Evolutionary conservation across 2,113 vertebrate genomes (phyloP), one percentile per base, ranked within the genome.

Genomic region (Ornithorhynchus anatinus): DNA sequence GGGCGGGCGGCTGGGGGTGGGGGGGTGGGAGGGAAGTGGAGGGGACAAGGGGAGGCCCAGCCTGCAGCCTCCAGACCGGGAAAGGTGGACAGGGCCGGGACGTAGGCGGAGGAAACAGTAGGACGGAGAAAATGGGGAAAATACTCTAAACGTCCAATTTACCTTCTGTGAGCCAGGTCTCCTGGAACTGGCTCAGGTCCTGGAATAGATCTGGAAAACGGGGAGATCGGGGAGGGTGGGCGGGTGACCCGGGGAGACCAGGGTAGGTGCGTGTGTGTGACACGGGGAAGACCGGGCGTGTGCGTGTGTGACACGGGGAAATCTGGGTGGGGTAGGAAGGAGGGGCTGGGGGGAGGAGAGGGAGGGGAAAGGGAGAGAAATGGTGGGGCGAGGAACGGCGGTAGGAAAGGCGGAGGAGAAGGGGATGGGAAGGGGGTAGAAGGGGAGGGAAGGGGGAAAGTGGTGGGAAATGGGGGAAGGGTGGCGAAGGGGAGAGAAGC

Each of bases 131-230:
- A 22, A 40, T 1, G 0, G 23, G 40, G 37, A 32, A 22, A 40
- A 35, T 37, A 50, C 16, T 14, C 40, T 29, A 53, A 48, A n/a
- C 5, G 44, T 22, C 29, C 43, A 59, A 74, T 95, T 89, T 90
- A 99, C 98, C 98, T 98, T 99, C 98, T 10, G 95, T 92, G 66
- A 99, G 95, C 98, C 98, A 99, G 16, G 97, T 95, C 93, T 99
- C 97, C 84, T 99, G 98, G 80, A 99, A 93, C 89, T 94, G 96
- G 91, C 94, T 94, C 94, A 99, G 86, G 91, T 99, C 96, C 89
- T 98, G 98, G 94, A 99, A 99, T 80, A 98, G 97, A 74, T 98
- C 97, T 99, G 91, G 50, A 27, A 16, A 40, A n/a, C n/a, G 50
- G 80, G 50, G 62, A 60, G 67, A 81, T 85, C 59, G 76, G 19